Evolutionary conservation across 2,888 invertebrate genomes (phyloP).

Genomic region (Melanargia galathea): DNA sequence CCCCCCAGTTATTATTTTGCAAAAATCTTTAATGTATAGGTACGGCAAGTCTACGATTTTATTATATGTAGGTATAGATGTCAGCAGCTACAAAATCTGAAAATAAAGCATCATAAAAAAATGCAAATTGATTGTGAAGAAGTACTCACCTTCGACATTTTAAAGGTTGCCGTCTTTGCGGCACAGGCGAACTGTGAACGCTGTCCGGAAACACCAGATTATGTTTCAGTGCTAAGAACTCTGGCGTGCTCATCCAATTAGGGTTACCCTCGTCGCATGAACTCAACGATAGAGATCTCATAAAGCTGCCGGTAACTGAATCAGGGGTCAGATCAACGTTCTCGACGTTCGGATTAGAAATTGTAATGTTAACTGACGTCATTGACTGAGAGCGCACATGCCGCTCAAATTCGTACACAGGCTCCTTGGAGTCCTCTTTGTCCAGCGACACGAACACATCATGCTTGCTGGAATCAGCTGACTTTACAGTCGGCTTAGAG

Average conservation of each 20-base stretch:
- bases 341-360: constrained; percentile 88
- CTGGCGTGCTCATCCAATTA: constrained; percentile 91
- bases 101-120: constrained; percentile 7
- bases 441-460: constrained; percentile 64
- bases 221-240: constrained; percentile 89
- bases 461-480: constrained; percentile 66
- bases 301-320: constrained; percentile 82
- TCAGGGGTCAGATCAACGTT: constrained; percentile 86
- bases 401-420: constrained; percentile 67
- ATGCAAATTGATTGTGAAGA: background rate
- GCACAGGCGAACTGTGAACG: constrained; percentile 88
- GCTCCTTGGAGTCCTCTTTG: constrained; percentile 69
- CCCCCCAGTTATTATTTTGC: no score
- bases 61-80: no score
- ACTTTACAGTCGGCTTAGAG: constrained; percentile 70
- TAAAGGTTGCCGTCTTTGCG: constrained; percentile 83
- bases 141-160: constrained; percentile 82
- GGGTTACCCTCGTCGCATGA: constrained; percentile 88
- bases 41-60: no score
- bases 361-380: constrained; percentile 85
- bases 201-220: constrained; percentile 92
- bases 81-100: background rate
- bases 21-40: no score
- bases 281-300: constrained; percentile 84
- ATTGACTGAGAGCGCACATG: constrained; percentile 82